Conservation (phyloP, 2,888 invertebrate species). For the Papilio elwesi region DNA sequence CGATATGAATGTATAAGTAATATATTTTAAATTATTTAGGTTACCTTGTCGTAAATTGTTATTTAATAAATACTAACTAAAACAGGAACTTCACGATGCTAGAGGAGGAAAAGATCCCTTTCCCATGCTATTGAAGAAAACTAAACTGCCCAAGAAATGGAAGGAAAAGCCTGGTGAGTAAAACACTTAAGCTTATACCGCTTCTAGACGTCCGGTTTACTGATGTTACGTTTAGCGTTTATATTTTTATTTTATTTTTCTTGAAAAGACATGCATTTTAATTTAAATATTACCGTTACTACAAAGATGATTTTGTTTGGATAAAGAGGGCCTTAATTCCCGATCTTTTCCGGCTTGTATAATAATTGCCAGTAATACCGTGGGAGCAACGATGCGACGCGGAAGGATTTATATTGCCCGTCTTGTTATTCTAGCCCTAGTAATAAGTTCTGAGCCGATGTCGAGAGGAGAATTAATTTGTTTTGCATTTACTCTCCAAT, state of each 20-base stretch:
- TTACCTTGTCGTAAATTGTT: no score
- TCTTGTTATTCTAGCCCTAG: constrained; percentile 29
- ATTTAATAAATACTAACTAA: no score
- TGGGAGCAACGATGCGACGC: constrained; percentile 11
- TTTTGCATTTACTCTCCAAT: constrained; percentile 22
- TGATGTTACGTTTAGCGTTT: background rate
- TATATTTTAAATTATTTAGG: no score
- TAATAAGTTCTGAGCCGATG: constrained; percentile 1
- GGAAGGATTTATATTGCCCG: constrained; percentile 34
- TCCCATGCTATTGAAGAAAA: constrained; percentile 89
- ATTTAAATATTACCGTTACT: no score
- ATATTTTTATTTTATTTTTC: background rate
- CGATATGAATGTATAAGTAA: no score
- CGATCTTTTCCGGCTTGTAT: constrained; percentile 22
- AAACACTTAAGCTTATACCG: no score
- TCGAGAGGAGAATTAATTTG: constrained; percentile 25
- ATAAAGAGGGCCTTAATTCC: background rate
- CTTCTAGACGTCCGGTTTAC: no score
- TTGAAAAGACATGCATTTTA: no score
- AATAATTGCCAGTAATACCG: constrained; percentile 26
- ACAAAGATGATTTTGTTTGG: background rate
- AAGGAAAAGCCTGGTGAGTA: constrained; percentile 82
- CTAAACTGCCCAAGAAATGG: constrained; percentile 90
- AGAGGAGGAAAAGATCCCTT: constrained; percentile 92
- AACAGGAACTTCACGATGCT: constrained; percentile 86